Conservation (phyloP, 2,888 invertebrate genomes). For the Protonemura montana region DNA sequence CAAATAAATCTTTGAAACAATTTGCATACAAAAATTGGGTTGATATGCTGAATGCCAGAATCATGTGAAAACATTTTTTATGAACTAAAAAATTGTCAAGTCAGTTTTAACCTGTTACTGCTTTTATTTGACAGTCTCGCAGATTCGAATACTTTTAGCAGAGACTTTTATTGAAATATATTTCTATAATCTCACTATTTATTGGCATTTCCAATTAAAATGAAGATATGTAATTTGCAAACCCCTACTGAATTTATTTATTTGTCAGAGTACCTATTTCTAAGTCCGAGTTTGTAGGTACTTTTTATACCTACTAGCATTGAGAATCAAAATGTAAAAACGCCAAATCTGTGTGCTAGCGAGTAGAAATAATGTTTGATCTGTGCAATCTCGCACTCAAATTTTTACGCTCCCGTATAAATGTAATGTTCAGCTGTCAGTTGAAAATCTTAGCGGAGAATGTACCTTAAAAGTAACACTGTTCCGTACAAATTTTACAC, state of each 20-base stretch:
- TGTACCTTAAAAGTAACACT: conserved; percentile 17
- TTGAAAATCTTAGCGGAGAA: background rate
- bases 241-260: background rate
- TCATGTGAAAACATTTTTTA: too few relatives aligned
- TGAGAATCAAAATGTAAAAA: background rate
- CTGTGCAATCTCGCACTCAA: background rate
- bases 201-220: too few relatives aligned
- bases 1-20: too few relatives aligned
- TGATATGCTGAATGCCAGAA: too few relatives aligned
- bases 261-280: background rate
- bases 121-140: too few relatives aligned
- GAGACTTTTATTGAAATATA: too few relatives aligned
- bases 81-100: too few relatives aligned
- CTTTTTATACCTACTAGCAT: background rate
- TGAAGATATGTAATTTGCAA: too few relatives aligned
- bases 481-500: conserved; percentile 32
- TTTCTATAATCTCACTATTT: too few relatives aligned
- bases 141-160: too few relatives aligned
- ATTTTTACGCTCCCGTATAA: background rate
- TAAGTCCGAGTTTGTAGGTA: background rate
- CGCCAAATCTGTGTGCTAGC: background rate
- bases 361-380: background rate
- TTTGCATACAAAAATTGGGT: too few relatives aligned
- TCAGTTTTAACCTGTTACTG: too few relatives aligned
- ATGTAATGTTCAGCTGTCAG: background rate